phyloP scores from a whole-genome alignment of 2,113 vertebrate genomes.

The Nothobranchius kuhntae region DNA sequence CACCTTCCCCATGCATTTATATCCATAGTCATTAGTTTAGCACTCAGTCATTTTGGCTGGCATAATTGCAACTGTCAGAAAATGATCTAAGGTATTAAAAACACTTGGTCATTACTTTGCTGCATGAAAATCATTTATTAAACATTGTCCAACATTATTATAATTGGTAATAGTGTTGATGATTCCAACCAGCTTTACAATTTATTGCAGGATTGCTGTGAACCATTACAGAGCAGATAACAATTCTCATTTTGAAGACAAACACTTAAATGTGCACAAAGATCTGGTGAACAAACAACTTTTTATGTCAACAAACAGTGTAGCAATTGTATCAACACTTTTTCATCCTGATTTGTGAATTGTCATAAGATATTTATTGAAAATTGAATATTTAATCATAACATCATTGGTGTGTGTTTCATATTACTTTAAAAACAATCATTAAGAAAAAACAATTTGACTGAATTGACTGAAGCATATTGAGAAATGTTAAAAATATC shows the following conservation, averaged over 20 bases:
- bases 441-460: neutral
- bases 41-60: no score
- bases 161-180: neutral
- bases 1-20: no score
- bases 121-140: constrained; percentile 10
- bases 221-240: neutral
- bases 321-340: neutral
- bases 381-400: neutral
- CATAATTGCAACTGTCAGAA: neutral
- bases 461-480: neutral
- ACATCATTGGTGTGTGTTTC: neutral
- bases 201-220: neutral
- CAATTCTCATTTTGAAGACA: constrained; percentile 3
- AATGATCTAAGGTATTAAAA: neutral
- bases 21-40: no score
- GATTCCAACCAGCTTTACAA: neutral
- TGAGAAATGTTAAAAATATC: neutral
- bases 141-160: neutral
- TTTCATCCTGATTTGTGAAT: neutral
- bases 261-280: neutral
- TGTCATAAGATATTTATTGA: neutral
- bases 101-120: neutral
- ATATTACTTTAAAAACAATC: neutral
- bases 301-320: no score
- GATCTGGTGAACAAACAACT: neutral